A percentile compares a stretch with the other conserved stretches of the same genome.
These are phyloP conservation scores for Sebastiscus tertius DNA, from an alignment of 2,797 vertebrate genomes.

Conservation along the genomic window DNA sequence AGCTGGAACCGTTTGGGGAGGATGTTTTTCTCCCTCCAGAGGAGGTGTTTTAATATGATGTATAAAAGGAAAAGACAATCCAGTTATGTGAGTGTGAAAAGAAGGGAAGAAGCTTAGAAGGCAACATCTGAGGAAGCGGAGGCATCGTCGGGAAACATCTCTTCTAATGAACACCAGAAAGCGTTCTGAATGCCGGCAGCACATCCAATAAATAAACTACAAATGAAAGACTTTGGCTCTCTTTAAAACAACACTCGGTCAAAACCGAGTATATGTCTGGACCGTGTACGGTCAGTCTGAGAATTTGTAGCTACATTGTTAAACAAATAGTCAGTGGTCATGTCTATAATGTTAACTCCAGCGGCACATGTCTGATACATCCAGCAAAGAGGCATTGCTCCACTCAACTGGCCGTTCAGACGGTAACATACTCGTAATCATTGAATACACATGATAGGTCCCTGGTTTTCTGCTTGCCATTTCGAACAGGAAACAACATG, in stretches of 20 bases:
- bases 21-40: conserved; percentile 18
- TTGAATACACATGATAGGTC: background rate
- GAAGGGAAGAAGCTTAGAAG: background rate
- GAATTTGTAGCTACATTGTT: background rate
- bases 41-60: conserved; percentile 39
- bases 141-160: conserved; percentile 19
- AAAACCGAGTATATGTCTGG: background rate
- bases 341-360: background rate
- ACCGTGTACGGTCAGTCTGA: too few species aligned
- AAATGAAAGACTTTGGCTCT: conserved; percentile 31
- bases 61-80: conserved; percentile 47
- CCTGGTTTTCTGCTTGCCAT: background rate
- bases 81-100: conserved; percentile 44
- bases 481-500: background rate
- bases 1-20: conserved; percentile 21
- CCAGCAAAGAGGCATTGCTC: background rate
- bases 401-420: too few species aligned
- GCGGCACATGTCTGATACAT: background rate
- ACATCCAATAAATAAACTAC: conserved; percentile 56
- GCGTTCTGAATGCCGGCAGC: conserved; percentile 29
- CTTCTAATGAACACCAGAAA: conserved; percentile 47
- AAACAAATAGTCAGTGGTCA: background rate
- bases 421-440: background rate
- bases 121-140: conserved; percentile 33
- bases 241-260: conserved; percentile 4